Conservation (phyloP, 2,113 vertebrate genomes). For the Eulemur rufifrons region DNA sequence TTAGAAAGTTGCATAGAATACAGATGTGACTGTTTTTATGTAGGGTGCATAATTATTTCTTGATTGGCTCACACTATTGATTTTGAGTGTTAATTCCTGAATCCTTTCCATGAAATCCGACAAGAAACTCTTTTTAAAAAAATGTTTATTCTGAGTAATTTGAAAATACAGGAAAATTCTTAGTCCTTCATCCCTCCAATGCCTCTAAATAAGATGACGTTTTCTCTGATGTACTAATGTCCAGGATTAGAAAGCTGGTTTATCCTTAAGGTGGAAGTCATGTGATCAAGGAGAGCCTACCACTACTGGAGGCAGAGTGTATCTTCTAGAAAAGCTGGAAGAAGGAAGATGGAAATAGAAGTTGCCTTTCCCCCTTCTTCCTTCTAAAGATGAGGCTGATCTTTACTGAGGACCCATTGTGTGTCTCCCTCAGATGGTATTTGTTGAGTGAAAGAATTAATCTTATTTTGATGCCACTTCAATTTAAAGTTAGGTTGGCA, state of each 20-base stretch:
- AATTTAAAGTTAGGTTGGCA: not conserved
- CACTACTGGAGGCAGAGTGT: not conserved
- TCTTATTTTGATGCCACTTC: conserved; percentile 17
- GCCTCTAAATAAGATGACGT: not conserved
- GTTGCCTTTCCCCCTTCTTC: not conserved
- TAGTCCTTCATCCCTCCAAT: not conserved
- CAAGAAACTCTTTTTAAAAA: not conserved
- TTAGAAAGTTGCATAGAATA: not conserved
- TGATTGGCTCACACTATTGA: not conserved
- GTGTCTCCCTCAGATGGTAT: not conserved
- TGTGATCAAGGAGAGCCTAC: not conserved
- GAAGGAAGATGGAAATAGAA: not conserved
- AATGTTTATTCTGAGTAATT: not conserved
- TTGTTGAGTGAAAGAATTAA: not conserved
- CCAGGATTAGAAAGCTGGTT: not conserved
- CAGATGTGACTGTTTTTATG: not conserved
- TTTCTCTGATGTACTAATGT: not conserved
- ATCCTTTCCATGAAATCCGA: not conserved
- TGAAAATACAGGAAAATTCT: not conserved
- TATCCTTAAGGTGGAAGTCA: not conserved
- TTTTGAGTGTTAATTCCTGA: not conserved
- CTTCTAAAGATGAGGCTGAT: not conserved
- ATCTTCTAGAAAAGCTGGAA: not conserved
- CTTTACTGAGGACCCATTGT: not conserved
- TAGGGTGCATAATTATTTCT: conserved; percentile 11